Percentiles rank a stretch among this genome's conserved stretches.
These are phyloP conservation scores for Drosophila mimetica DNA, from an alignment of 2,888 invertebrate genomes.

Conservation along the genomic window DNA sequence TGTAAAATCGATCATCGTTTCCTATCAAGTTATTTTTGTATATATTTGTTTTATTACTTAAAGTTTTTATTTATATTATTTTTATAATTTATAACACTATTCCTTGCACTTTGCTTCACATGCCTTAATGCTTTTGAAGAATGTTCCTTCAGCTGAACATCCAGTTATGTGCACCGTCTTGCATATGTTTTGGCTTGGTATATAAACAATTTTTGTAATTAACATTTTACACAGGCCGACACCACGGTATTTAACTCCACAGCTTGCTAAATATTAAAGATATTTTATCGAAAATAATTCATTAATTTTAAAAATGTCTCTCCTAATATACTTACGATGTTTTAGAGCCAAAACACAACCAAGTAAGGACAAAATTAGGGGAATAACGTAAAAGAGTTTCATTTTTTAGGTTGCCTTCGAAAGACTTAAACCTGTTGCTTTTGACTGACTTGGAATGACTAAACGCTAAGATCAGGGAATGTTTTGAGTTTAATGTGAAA, in stretches of 20 bases:
- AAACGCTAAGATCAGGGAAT: background rate
- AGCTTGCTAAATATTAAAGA: background rate
- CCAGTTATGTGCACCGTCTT: background rate
- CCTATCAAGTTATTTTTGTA: too few species aligned
- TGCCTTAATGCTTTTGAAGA: background rate
- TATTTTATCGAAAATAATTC: too few species aligned
- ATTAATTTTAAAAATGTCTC: too few species aligned
- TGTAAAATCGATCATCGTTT: too few species aligned
- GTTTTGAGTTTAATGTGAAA: background rate
- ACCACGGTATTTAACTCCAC: background rate
- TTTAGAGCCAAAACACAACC: background rate
- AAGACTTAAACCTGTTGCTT: background rate
- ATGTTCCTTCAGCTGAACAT: constrained; percentile 2
- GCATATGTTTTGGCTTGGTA: background rate
- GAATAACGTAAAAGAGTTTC: too few species aligned
- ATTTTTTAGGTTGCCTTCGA: background rate
- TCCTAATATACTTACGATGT: background rate
- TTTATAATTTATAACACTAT: background rate
- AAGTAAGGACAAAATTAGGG: background rate
- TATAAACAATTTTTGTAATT: background rate
- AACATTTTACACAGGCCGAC: background rate
- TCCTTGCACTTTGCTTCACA: background rate
- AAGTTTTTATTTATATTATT: background rate
- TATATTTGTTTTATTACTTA: background rate
- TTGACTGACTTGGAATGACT: background rate